A percentile compares a stretch with the other conserved stretches of the same genome.
phyloP scores from a whole-genome alignment of 2,113 vertebrate species.

The Chitala chitala region DNA sequence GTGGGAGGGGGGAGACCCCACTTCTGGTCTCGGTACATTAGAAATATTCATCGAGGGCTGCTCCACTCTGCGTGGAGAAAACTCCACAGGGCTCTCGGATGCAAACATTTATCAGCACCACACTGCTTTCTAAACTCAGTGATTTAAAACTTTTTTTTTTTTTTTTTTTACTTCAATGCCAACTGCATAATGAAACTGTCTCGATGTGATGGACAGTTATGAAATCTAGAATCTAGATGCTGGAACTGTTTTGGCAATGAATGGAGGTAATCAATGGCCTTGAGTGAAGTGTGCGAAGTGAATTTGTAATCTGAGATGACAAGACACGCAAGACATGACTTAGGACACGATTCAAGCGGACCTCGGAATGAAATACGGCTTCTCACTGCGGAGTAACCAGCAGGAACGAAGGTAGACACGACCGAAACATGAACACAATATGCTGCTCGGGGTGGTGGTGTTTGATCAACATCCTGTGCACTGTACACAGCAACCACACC shows the following conservation, averaged over 20 bases:
- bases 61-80: not conserved
- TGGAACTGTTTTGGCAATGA: not conserved
- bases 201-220: not conserved
- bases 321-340: no score
- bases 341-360: not conserved
- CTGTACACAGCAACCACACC: not conserved
- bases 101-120: slow-evolving; percentile 1
- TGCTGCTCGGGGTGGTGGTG: slow-evolving; percentile 3
- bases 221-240: not conserved
- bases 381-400: no score
- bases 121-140: not conserved
- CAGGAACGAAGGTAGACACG: no score
- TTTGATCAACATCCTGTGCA: slow-evolving; percentile 1
- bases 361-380: not conserved
- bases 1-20: not conserved
- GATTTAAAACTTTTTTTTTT: not conserved
- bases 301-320: not conserved
- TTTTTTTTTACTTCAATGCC: not conserved
- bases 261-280: not conserved
- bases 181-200: not conserved
- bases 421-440: no score
- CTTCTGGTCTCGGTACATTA: no score
- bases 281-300: not conserved
- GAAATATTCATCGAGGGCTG: not conserved
- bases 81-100: not conserved